phyloP scores from a whole-genome alignment of 1,140 invertebrate species.

The Mycetomoellerius zeteki region DNA sequence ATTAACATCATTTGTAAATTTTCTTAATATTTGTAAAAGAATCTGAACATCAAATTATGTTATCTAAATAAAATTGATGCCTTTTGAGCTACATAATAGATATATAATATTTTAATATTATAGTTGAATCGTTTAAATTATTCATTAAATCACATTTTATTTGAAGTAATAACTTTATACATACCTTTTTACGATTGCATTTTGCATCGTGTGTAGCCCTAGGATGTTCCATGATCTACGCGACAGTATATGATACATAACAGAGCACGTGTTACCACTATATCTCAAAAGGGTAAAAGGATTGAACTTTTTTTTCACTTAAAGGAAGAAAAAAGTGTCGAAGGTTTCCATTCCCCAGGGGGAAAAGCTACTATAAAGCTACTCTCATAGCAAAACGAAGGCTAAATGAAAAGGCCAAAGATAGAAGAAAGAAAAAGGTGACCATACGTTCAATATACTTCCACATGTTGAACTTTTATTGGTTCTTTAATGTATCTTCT shows the following conservation, averaged over 20 bases:
- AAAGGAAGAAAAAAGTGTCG: background rate
- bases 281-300: slow-evolving; percentile 36
- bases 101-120: background rate
- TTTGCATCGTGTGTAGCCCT: background rate
- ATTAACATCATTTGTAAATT: background rate
- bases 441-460: slow-evolving; percentile 29
- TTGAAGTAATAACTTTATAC: background rate
- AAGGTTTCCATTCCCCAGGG: background rate
- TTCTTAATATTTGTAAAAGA: background rate
- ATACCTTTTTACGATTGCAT: background rate
- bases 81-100: background rate
- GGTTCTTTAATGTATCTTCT: background rate
- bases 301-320: slow-evolving; percentile 36
- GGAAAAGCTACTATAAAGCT: slow-evolving; percentile 3
- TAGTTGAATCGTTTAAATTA: background rate
- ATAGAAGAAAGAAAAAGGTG: background rate
- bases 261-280: background rate
- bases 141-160: background rate
- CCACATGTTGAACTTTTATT: background rate
- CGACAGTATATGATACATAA: slow-evolving; percentile 1
- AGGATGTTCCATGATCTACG: background rate
- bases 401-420: slow-evolving; percentile 13
- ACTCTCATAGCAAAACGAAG: background rate
- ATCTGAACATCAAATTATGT: background rate
- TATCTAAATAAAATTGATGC: background rate